Evolutionary conservation across 2,888 invertebrate species (phyloP).

Genomic region (Lochmaea capreae): DNA sequence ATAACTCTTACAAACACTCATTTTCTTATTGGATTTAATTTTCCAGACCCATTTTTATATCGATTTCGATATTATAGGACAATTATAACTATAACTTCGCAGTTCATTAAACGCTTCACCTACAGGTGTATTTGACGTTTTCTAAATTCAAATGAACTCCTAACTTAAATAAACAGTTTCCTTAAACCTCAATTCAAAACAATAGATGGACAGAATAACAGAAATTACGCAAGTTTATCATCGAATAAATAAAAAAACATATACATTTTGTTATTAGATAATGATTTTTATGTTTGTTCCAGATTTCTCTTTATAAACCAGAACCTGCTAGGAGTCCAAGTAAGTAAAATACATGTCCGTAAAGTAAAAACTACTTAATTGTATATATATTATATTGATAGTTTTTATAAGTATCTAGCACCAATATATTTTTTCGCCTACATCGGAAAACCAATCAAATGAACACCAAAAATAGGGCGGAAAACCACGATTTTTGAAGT

Average conservation of each 20-base stretch:
- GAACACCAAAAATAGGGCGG: too few species aligned
- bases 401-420: neutral
- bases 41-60: neutral
- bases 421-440: neutral
- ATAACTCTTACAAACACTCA: too few species aligned
- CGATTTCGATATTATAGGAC: neutral
- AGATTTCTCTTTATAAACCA: constrained; percentile 7
- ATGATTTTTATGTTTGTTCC: neutral
- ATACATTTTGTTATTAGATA: neutral
- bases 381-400: neutral
- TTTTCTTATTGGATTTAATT: too few species aligned
- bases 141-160: neutral
- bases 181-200: neutral
- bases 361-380: neutral
- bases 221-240: constrained; percentile 2
- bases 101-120: neutral
- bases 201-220: neutral
- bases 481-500: too few species aligned
- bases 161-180: neutral
- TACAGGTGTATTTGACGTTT: neutral
- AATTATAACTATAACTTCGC: neutral
- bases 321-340: constrained; percentile 11
- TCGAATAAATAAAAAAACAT: too few species aligned
- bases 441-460: too few species aligned
- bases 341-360: neutral